Base-by-base conservation (phyloP, 2,888 invertebrate species). In the Gisinianus flammeolus region DNA sequence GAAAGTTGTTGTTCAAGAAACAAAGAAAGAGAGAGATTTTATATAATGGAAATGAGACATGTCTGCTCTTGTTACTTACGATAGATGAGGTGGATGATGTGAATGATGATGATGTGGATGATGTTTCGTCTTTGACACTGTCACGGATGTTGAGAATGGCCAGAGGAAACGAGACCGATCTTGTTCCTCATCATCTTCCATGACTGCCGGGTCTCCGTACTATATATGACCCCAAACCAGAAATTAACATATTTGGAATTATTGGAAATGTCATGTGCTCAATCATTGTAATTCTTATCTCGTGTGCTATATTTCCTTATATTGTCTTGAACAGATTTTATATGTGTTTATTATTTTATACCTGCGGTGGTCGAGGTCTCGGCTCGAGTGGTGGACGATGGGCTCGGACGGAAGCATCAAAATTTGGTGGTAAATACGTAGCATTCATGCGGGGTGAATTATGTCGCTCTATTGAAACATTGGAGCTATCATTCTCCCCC, bases 141-240 rank as follows among this genome's bases (percentile, higher is more conserved):
- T 77, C 64, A 77, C 71, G 8, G 56, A 31, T 3, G 83, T 80
- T 16, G 82, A 82, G 66, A 83, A 83, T 2, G 83, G 83, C 83
- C 83, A 83, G 1, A 83, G 56, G 22, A 80, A 72, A 12, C 83
- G 73, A 6, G 80, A 76, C 71, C 81, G 81, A 5, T 81, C 81
- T 19, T 71, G 73, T 58, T 80, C 78, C n/a, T 81, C 82, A 10
- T 79, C 77, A 19, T 81, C 81, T 26, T 82, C 79, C 35, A 83
- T 79, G n/a, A 75, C 76, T 26, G 80, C 82, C 0, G 83, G 83
- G 72, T 83, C 83, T 33, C 83, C 83, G n/a, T n/a, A n/a, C n/a
- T n/a, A n/a, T n/a, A n/a, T n/a, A n/a, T n/a, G n/a, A n/a, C n/a
- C n/a, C n/a, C n/a, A n/a, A n/a, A n/a, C n/a, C n/a, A n/a, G n/a